Evolutionary conservation across 2,888 invertebrate species (phyloP).

Genomic region (Pediacus dermestoides): DNA sequence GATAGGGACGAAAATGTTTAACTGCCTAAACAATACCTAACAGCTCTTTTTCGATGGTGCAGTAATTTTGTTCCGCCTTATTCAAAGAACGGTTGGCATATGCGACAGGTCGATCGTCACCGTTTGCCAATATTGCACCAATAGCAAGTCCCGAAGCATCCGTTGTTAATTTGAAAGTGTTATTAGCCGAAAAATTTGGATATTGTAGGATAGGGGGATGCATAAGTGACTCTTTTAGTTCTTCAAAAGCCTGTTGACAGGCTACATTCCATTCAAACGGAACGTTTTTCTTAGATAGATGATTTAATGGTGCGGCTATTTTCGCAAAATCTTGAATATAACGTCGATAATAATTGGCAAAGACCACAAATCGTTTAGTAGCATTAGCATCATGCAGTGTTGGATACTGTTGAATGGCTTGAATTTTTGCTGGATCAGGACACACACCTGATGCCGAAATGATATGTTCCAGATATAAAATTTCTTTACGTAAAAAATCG

Average conservation of each 20-base stretch:
- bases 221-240: slow-evolving; percentile 13
- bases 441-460: slow-evolving; percentile 8
- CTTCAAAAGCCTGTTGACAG: slow-evolving; percentile 12
- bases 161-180: slow-evolving; percentile 18
- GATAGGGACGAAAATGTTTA: slow-evolving; percentile 8
- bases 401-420: slow-evolving; percentile 19
- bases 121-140: slow-evolving; percentile 17
- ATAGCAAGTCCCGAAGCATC: slow-evolving; percentile 16
- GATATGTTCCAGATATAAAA: slow-evolving; percentile 22
- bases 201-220: slow-evolving; percentile 16
- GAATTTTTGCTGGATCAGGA: slow-evolving; percentile 15
- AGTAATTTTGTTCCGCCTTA: slow-evolving; percentile 14
- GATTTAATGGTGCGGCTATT: slow-evolving; percentile 11
- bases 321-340: slow-evolving; percentile 14
- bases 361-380: slow-evolving; percentile 22
- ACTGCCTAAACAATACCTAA: slow-evolving; percentile 16
- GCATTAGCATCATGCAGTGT: slow-evolving; percentile 17
- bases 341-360: slow-evolving; percentile 22
- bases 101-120: slow-evolving; percentile 13
- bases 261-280: slow-evolving; percentile 12
- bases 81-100: slow-evolving; percentile 14
- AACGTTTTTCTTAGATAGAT: slow-evolving; percentile 8
- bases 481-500: no score
- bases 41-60: slow-evolving; percentile 18
- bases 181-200: slow-evolving; percentile 17